phyloP scores from a whole-genome alignment of 2,888 invertebrate species.

The Charanyca ferruginea region DNA sequence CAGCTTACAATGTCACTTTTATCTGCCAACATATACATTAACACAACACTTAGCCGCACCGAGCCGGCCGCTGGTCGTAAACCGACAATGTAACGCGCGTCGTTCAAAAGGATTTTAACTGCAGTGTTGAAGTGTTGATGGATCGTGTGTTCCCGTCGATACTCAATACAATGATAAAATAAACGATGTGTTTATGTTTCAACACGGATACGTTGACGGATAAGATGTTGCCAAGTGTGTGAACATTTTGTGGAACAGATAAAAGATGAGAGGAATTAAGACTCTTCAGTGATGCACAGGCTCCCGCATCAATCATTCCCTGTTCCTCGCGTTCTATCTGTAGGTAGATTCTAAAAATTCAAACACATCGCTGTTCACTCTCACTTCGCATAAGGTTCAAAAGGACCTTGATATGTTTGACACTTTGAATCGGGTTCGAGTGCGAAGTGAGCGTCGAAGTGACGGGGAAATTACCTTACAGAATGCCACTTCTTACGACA shows the following conservation, averaged over 20 bases:
- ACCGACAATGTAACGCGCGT: constrained; percentile 64
- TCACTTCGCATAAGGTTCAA: no score
- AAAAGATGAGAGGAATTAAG: neutral
- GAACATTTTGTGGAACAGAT: neutral
- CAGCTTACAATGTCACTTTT: constrained; percentile 67
- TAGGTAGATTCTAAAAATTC: no score
- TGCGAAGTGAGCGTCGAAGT: no score
- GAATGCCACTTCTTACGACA: no score
- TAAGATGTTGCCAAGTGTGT: constrained; percentile 18
- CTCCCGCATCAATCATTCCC: no score
- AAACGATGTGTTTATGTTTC: constrained; percentile 48
- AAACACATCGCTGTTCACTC: no score
- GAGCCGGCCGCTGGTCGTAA: constrained; percentile 51
- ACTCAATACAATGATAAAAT: constrained; percentile 50
- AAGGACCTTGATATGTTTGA: no score
- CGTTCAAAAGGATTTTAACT: constrained; percentile 61
- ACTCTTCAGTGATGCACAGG: no score
- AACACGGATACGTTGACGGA: constrained; percentile 15
- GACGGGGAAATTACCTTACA: no score
- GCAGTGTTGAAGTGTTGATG: constrained; percentile 59
- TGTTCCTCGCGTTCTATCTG: no score
- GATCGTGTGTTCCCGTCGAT: constrained; percentile 50
- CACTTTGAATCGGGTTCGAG: no score
- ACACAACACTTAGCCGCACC: constrained; percentile 60
- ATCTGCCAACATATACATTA: constrained; percentile 62